Evolutionary conservation across 2,888 invertebrate genomes (phyloP).

Genomic region (Noctua comes): DNA sequence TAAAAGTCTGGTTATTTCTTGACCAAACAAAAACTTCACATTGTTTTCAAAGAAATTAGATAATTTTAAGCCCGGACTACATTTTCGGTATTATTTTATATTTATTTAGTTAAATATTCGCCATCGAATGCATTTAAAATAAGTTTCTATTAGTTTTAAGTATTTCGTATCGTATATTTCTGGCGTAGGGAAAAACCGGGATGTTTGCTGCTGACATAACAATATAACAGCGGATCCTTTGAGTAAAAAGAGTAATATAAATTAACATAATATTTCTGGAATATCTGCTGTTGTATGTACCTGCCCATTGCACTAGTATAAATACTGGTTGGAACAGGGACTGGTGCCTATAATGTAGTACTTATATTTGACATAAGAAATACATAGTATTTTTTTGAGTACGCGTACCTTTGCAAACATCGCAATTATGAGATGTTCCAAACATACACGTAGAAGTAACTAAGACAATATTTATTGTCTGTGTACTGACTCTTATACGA

Average conservation of each 20-base stretch:
- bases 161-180: slow-evolving; percentile 24
- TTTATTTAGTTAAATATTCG: slow-evolving; percentile 45
- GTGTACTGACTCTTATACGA: too few species aligned
- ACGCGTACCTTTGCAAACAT: background rate
- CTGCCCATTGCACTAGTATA: background rate
- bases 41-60: background rate
- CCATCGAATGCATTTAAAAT: slow-evolving; percentile 60
- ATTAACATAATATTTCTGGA: background rate
- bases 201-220: slow-evolving; percentile 70
- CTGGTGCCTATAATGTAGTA: background rate
- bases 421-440: background rate
- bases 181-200: slow-evolving; percentile 61
- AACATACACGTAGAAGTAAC: slow-evolving; percentile 1
- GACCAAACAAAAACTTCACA: background rate
- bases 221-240: background rate
- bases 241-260: background rate
- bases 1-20: background rate
- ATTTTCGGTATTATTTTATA: slow-evolving; percentile 29
- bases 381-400: background rate
- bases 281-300: background rate
- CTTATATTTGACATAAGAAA: background rate
- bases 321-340: background rate
- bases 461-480: slow-evolving; percentile 1
- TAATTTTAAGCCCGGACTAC: background rate
- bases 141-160: slow-evolving; percentile 41